phyloP scores from a whole-genome alignment of 2,888 invertebrate genomes.

The Conomelus anceps region DNA sequence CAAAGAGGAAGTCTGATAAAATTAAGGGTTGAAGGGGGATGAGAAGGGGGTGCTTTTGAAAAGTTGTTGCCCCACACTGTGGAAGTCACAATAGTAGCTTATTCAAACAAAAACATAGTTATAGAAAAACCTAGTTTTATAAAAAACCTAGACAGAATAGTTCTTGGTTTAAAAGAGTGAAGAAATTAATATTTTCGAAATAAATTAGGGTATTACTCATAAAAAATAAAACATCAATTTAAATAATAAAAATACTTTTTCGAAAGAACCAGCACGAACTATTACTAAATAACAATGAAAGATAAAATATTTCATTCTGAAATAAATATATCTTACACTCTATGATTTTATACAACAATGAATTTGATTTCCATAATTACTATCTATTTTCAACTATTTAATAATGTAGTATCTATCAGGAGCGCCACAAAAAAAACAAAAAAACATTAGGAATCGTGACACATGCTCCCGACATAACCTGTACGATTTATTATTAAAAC shows the following conservation, averaged over 20 bases:
- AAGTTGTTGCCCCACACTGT: too few relatives aligned
- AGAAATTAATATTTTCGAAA: neutral
- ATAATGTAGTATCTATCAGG: neutral
- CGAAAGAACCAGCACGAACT: neutral
- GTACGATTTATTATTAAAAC: neutral
- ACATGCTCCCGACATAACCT: neutral
- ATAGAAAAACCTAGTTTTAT: too few relatives aligned
- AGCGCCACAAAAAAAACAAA: neutral
- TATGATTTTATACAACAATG: neutral
- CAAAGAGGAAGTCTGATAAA: too few relatives aligned
- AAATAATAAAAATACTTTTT: neutral
- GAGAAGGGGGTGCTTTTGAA: too few relatives aligned
- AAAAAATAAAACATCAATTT: neutral
- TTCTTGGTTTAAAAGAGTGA: too few relatives aligned
- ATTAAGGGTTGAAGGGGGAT: too few relatives aligned
- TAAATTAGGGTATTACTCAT: neutral
- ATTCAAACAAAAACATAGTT: too few relatives aligned
- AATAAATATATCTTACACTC: neutral
- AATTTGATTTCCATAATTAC: neutral
- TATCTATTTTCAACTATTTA: neutral
- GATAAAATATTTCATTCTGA: neutral
- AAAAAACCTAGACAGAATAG: too few relatives aligned
- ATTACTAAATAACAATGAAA: neutral
- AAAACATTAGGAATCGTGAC: neutral
- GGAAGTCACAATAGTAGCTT: too few relatives aligned